These are phyloP conservation scores for Orchestes rusci DNA, from an alignment of 2,888 invertebrate genomes.

Conservation along the genomic window DNA sequence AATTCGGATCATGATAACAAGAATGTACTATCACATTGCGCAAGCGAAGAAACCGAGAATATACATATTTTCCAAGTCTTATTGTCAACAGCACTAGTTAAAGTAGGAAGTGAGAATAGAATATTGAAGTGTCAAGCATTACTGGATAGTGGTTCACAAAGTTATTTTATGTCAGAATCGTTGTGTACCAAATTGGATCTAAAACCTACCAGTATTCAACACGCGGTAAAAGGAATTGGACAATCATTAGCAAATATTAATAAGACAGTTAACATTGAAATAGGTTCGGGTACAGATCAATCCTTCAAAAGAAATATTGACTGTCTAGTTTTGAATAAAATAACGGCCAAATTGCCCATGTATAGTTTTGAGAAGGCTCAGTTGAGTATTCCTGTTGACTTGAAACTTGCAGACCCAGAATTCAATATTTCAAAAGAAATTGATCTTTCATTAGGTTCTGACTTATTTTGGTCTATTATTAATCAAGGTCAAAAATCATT, in stretches of 20 bases:
- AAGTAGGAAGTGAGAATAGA: constrained; percentile 4
- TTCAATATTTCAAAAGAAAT: not conserved
- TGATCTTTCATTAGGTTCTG: not conserved
- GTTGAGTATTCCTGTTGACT: not conserved
- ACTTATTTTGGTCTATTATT: too few relatives aligned
- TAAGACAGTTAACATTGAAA: not conserved
- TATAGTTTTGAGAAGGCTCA: not conserved
- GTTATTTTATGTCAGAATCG: constrained; percentile 14
- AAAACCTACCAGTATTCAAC: not conserved
- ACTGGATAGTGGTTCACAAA: constrained; percentile 4
- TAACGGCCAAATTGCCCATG: not conserved
- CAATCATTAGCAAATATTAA: not conserved
- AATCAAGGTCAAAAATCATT: too few relatives aligned
- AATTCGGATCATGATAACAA: not conserved
- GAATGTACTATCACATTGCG: not conserved
- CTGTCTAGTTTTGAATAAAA: not conserved
- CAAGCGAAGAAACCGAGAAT: not conserved
- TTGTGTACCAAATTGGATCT: constrained; percentile 1
- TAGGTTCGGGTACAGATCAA: not conserved
- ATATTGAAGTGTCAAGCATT: not conserved
- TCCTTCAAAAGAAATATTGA: not conserved
- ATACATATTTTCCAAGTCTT: constrained; percentile 5
- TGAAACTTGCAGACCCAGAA: not conserved
- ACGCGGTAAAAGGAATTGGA: not conserved
- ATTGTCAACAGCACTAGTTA: constrained; percentile 14